Evolutionary conservation across 1,140 invertebrate genomes (phyloP).

Genomic region (Drosophila bifasciata): DNA sequence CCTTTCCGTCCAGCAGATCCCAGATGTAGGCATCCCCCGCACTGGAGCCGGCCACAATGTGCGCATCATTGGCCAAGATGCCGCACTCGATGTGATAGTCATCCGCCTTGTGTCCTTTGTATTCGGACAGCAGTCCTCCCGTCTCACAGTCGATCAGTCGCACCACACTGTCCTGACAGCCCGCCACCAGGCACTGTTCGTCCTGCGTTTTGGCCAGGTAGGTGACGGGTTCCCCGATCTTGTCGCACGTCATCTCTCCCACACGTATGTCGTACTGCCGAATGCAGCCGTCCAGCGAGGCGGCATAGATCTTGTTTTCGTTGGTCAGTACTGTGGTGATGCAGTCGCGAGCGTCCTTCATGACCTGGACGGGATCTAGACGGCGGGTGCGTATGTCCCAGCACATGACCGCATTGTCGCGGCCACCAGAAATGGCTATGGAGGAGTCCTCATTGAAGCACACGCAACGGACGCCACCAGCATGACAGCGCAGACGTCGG

Average conservation of each 20-base stretch:
- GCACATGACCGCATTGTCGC: constrained; percentile 95
- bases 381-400: constrained; percentile 93
- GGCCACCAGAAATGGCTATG: constrained; percentile 92
- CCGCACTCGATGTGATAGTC: constrained; percentile 94
- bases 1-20: constrained; percentile 91
- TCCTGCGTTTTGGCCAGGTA: constrained; percentile 89
- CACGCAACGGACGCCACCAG: constrained; percentile 94
- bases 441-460: constrained; percentile 97
- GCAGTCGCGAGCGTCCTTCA: constrained; percentile 96
- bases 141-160: constrained; percentile 95
- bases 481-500: constrained; percentile 93
- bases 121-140: constrained; percentile 92
- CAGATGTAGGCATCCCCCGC: constrained; percentile 94
- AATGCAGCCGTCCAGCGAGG: constrained; percentile 94
- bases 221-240: constrained; percentile 91
- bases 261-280: constrained; percentile 95
- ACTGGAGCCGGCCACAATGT: constrained; percentile 94
- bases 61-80: constrained; percentile 91
- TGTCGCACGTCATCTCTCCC: constrained; percentile 93
- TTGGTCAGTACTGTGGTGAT: constrained; percentile 94
- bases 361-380: constrained; percentile 90
- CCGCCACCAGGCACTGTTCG: constrained; percentile 90
- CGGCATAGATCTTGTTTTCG: constrained; percentile 95
- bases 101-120: constrained; percentile 90
- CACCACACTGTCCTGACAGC: constrained; percentile 92